Conservation (phyloP, 2,797 vertebrate genomes). For the Pseudomugil tenellus region DNA sequence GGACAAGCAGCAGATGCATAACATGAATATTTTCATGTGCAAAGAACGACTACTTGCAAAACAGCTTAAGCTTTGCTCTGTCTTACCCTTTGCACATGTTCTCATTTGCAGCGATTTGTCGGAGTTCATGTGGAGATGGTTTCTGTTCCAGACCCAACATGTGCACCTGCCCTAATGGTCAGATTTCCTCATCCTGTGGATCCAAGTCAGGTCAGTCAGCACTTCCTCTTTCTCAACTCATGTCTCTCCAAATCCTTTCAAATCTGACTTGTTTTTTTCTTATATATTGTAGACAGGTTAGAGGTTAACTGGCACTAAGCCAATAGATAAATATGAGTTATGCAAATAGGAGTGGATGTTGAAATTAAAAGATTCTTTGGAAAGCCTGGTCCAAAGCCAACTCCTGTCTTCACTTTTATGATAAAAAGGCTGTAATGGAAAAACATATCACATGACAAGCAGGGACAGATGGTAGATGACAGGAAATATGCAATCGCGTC, state of each 20-base stretch:
- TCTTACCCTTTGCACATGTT: conserved; percentile 41
- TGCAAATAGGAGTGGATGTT: conserved; percentile 33
- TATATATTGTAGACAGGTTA: conserved; percentile 19
- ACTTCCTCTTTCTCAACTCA: conserved; percentile 12
- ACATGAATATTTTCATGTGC: conserved; percentile 36
- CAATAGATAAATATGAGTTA: conserved; percentile 52
- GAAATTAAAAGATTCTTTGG: conserved; percentile 25
- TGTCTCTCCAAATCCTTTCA: conserved; percentile 16
- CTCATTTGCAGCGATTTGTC: conserved; percentile 90
- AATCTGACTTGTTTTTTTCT: conserved; percentile 11
- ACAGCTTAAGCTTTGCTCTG: conserved; percentile 16
- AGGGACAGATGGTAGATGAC: conserved; percentile 36
- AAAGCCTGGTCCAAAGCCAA: conserved; percentile 23
- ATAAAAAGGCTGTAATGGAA: conserved; percentile 40
- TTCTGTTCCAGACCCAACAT: conserved; percentile 99
- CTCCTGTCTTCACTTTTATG: conserved; percentile 22
- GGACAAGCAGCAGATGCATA: conserved; percentile 45
- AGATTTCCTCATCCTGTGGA: conserved; percentile 93
- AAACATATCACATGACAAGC: conserved; percentile 33
- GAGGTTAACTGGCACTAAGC: conserved; percentile 12
- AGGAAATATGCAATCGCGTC: conserved; percentile 33
- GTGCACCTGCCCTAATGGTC: conserved; percentile 96
- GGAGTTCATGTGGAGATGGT: conserved; percentile 97
- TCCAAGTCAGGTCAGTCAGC: conserved; percentile 91
- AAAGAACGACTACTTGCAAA: conserved; percentile 21